A percentile compares a stretch with the other conserved stretches of the same genome.
Conservation (phyloP, 2,888 invertebrate species). For the Agrilus cyanescens region DNA sequence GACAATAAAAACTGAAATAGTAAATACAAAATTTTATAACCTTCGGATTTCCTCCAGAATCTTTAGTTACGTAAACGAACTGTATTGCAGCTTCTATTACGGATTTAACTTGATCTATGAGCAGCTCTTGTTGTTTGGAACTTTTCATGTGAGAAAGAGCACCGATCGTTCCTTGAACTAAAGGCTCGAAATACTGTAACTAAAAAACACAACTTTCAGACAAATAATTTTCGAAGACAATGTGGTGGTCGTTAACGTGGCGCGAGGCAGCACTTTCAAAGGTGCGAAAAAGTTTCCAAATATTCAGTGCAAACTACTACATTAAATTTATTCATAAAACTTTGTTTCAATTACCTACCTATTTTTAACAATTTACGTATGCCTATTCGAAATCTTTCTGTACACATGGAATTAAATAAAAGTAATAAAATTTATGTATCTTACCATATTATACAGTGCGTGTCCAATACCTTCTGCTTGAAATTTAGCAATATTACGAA, state of each 20-base stretch:
- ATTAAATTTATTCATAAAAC: too few relatives aligned
- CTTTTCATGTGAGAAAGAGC: constrained; percentile 81
- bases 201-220: constrained; percentile 24
- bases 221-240: background rate
- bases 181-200: constrained; percentile 71
- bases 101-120: constrained; percentile 87
- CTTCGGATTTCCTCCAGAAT: constrained; percentile 87
- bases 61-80: constrained; percentile 71
- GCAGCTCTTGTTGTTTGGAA: constrained; percentile 71
- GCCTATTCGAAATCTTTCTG: background rate
- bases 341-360: background rate
- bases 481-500: constrained; percentile 72
- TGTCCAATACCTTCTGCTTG: constrained; percentile 93
- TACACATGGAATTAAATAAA: background rate
- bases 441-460: constrained; percentile 60
- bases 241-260: too few relatives aligned
- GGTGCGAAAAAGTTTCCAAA: too few relatives aligned
- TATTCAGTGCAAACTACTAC: too few relatives aligned
- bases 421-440: constrained; percentile 14
- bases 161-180: constrained; percentile 76
- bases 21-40: constrained; percentile 30
- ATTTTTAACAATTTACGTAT: background rate
- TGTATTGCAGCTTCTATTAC: constrained; percentile 88
- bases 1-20: background rate
- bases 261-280: too few relatives aligned